Percentiles rank a stretch among this genome's conserved stretches.
Conservation (phyloP, 2,113 vertebrate species). For the Hemiscyllium ocellatum region DNA sequence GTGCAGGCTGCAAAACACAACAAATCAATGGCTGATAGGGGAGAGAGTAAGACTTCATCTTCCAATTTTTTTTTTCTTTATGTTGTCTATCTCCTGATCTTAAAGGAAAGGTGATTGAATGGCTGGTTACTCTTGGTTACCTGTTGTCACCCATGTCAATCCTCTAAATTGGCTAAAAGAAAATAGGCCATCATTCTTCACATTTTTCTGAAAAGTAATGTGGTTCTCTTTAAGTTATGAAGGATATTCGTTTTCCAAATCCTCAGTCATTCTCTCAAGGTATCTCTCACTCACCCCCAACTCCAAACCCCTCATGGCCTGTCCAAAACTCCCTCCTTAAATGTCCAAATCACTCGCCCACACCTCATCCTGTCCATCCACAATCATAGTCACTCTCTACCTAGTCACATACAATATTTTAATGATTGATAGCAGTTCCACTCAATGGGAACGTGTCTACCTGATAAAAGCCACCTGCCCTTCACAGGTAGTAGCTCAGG, state of each 20-base stretch:
- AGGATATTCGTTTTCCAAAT: neutral
- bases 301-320: too few species aligned
- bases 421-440: neutral
- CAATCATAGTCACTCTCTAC: neutral
- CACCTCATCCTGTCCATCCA: too few species aligned
- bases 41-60: neutral
- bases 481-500: neutral
- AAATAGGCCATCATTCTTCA: neutral
- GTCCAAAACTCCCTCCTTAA: too few species aligned
- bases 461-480: neutral
- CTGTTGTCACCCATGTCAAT: neutral
- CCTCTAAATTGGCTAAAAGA: neutral
- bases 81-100: neutral
- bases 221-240: neutral
- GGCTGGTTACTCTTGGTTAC: neutral
- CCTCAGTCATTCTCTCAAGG: neutral
- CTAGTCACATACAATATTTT: neutral
- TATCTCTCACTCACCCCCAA: too few species aligned
- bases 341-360: too few species aligned
- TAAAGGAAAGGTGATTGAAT: neutral
- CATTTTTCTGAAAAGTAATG: neutral
- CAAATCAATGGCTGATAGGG: neutral
- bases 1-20: conserved; percentile 59
- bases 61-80: neutral
- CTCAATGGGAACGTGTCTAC: neutral